These are phyloP conservation scores for Ophthalmolycus amberensis DNA, from an alignment of 2,113 vertebrate species.

Conservation along the genomic window DNA sequence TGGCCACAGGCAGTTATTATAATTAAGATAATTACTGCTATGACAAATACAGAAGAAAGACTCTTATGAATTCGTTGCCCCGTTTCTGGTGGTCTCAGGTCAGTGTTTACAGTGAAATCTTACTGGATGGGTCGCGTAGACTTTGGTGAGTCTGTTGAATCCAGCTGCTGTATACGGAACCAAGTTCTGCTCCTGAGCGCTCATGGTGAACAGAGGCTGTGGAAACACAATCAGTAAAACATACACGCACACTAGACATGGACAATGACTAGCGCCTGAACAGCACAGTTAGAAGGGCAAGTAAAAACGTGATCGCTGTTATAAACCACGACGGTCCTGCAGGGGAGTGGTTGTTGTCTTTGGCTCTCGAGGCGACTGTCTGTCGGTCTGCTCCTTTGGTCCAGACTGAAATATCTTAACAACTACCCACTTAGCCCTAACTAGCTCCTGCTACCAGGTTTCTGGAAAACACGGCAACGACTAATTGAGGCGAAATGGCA, in stretches of 20 bases:
- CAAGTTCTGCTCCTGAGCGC: slow-evolving; percentile 85
- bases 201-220: slow-evolving; percentile 84
- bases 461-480: not conserved
- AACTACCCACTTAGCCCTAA: too few species aligned
- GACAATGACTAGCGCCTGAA: not conserved
- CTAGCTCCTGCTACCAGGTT: too few species aligned
- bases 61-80: too few species aligned
- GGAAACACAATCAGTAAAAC: slow-evolving; percentile 40
- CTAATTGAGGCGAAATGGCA: too few species aligned
- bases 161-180: slow-evolving; percentile 72
- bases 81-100: not conserved
- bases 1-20: not conserved
- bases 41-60: not conserved
- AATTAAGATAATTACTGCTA: not conserved
- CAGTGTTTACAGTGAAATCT: slow-evolving; percentile 27
- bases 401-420: too few species aligned
- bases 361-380: not conserved
- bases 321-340: not conserved
- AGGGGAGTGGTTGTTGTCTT: not conserved
- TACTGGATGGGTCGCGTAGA: slow-evolving; percentile 77
- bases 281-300: not conserved
- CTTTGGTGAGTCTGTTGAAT: slow-evolving; percentile 74
- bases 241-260: not conserved
- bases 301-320: not conserved
- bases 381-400: not conserved